Percentiles rank a stretch among this genome's conserved stretches.
phyloP scores from a whole-genome alignment of 2,797 vertebrate species.

The Hoplostethus atlanticus region DNA sequence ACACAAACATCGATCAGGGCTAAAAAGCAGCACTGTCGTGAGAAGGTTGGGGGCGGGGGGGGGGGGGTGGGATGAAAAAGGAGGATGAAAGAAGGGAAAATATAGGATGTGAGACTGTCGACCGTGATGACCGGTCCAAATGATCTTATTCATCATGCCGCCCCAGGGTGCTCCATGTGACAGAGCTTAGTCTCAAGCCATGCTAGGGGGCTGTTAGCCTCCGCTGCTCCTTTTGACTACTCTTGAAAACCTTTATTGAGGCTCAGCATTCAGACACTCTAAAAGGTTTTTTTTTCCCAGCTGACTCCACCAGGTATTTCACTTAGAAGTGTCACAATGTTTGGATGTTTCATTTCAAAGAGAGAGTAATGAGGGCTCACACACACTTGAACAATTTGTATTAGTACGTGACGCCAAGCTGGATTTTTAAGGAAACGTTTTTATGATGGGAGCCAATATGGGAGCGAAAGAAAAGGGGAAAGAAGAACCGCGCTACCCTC shows the following conservation, averaged over 20 bases:
- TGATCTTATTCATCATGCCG: background rate
- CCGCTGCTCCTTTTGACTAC: conserved; percentile 14
- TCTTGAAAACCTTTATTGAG: background rate
- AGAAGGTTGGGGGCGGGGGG: too few species aligned
- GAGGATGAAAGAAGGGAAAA: background rate
- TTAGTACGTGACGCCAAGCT: too few species aligned
- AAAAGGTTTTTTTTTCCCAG: background rate
- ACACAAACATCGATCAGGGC: conserved; percentile 38
- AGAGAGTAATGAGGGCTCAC: background rate
- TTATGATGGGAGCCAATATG: background rate
- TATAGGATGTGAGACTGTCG: background rate
- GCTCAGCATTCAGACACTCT: background rate
- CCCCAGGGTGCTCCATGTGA: conserved; percentile 28
- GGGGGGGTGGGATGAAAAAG: background rate
- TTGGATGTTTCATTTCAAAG: background rate
- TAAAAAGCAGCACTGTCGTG: conserved; percentile 39
- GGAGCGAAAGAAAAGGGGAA: conserved; percentile 3
- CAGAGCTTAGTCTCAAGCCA: conserved; percentile 18
- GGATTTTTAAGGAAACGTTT: background rate
- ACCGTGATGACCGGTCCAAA: background rate
- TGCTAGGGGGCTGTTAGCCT: conserved; percentile 13
- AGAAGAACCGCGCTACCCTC: background rate
- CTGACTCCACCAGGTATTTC: conserved; percentile 13
- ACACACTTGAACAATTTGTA: background rate
- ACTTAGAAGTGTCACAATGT: conserved; percentile 13